These are phyloP conservation scores for Brachyopa scutellaris DNA, from an alignment of 2,888 invertebrate species.

Conservation along the genomic window DNA sequence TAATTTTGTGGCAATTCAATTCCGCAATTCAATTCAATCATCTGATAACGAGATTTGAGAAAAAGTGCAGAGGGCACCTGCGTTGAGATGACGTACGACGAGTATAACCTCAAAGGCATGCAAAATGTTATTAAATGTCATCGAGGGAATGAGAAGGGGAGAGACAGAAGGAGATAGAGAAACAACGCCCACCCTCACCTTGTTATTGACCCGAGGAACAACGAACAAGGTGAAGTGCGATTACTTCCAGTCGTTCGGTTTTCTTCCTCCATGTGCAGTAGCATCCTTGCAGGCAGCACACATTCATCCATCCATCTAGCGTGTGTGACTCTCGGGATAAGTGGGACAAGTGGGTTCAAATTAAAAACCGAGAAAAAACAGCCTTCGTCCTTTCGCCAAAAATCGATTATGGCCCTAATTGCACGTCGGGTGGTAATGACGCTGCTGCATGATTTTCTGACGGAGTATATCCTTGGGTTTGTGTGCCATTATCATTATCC, in stretches of 20 bases:
- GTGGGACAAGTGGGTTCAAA: conserved; percentile 1
- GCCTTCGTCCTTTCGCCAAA: conserved; percentile 54
- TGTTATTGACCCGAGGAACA: conserved; percentile 46
- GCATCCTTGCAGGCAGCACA: conserved; percentile 42
- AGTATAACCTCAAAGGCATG: conserved; percentile 34
- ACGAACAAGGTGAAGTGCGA: conserved; percentile 63
- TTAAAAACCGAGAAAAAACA: conserved; percentile 18
- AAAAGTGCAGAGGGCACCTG: conserved; percentile 62
- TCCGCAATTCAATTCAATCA: conserved; percentile 67
- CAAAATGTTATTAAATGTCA: conserved; percentile 38
- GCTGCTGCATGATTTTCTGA: conserved; percentile 4
- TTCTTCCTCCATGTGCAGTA: conserved; percentile 6
- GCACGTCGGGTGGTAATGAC: conserved; percentile 51
- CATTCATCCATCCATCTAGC: not conserved
- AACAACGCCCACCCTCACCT: not conserved
- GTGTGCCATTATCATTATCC: conserved; percentile 67
- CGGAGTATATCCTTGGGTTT: conserved; percentile 31
- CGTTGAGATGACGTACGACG: conserved; percentile 22
- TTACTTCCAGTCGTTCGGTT: conserved; percentile 22
- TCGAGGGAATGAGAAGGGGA: not conserved
- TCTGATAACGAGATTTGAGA: conserved; percentile 65
- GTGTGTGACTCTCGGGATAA: conserved; percentile 1
- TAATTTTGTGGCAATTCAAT: conserved; percentile 67
- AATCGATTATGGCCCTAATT: conserved; percentile 69
- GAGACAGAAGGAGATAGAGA: not conserved